Evolutionary conservation across 1,140 invertebrate species (phyloP).

Genomic region (Drosophila teissieri): DNA sequence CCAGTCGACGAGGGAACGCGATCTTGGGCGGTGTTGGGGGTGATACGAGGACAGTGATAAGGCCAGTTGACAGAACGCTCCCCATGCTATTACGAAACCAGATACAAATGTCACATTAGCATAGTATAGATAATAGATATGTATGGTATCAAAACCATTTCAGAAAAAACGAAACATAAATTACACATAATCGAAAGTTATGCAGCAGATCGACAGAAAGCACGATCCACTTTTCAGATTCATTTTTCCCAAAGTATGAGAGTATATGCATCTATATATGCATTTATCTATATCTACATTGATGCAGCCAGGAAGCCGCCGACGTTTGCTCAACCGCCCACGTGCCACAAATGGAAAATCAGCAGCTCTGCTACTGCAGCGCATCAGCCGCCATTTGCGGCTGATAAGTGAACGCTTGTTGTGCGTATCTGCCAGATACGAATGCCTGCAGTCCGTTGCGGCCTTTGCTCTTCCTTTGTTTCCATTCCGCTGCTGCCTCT

Average conservation of each 20-base stretch:
- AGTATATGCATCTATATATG: constrained; percentile 17
- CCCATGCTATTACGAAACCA: constrained; percentile 34
- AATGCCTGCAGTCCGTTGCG: constrained; percentile 44
- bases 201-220: too few relatives aligned
- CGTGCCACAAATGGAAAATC: constrained; percentile 68
- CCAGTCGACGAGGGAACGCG: constrained; percentile 12
- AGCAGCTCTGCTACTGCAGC: constrained; percentile 52
- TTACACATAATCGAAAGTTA: not conserved
- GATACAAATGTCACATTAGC: constrained; percentile 57
- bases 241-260: not conserved
- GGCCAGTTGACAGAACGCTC: constrained; percentile 47
- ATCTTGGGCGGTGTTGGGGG: constrained; percentile 1
- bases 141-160: constrained; percentile 28
- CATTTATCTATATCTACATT: constrained; percentile 20
- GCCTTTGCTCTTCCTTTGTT: constrained; percentile 35
- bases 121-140: constrained; percentile 48
- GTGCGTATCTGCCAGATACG: constrained; percentile 74
- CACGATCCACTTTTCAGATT: not conserved
- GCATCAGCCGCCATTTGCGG: constrained; percentile 38
- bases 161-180: constrained; percentile 12
- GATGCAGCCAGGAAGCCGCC: constrained; percentile 47
- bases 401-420: constrained; percentile 79
- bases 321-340: constrained; percentile 56
- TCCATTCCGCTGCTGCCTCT: constrained; percentile 4
- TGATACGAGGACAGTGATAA: constrained; percentile 2